These are phyloP conservation scores for Bradypodion pumilum DNA, from an alignment of 2,797 vertebrate species.

Conservation along the genomic window DNA sequence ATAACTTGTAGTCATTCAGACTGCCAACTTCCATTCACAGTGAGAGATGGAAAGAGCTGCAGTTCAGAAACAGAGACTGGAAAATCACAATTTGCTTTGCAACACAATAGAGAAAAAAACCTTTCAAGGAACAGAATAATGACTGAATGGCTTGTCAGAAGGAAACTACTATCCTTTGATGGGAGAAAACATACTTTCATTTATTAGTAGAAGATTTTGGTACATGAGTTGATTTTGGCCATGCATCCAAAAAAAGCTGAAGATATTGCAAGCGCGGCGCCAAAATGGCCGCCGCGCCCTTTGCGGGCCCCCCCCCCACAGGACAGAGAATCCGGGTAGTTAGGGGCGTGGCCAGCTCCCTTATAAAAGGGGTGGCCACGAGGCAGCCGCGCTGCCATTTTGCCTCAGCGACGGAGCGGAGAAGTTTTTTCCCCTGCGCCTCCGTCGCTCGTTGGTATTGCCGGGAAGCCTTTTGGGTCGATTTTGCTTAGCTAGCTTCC, in stretches of 20 bases:
- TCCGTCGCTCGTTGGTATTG: no score
- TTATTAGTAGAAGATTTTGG: neutral
- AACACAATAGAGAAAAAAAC: neutral
- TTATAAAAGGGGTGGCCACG: no score
- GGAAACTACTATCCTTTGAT: neutral
- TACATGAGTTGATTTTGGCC: neutral
- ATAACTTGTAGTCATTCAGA: neutral
- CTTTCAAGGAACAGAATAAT: neutral
- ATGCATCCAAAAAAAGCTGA: neutral
- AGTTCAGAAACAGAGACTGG: neutral
- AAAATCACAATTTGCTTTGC: neutral
- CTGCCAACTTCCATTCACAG: neutral
- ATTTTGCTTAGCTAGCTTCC: no score
- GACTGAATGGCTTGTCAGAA: neutral
- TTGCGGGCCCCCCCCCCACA: no score
- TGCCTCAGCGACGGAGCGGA: no score
- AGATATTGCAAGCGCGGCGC: no score
- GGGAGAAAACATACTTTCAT: neutral
- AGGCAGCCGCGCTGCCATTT: no score
- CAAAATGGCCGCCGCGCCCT: no score
- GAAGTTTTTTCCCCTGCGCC: no score
- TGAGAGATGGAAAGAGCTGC: neutral
- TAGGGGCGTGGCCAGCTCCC: no score
- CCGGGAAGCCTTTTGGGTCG: no score
- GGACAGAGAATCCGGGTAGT: no score